A percentile compares a stretch with the other conserved stretches of the same genome.
Evolutionary conservation across 2,113 vertebrate species (phyloP).

Genomic region (Psophia crepitans): DNA sequence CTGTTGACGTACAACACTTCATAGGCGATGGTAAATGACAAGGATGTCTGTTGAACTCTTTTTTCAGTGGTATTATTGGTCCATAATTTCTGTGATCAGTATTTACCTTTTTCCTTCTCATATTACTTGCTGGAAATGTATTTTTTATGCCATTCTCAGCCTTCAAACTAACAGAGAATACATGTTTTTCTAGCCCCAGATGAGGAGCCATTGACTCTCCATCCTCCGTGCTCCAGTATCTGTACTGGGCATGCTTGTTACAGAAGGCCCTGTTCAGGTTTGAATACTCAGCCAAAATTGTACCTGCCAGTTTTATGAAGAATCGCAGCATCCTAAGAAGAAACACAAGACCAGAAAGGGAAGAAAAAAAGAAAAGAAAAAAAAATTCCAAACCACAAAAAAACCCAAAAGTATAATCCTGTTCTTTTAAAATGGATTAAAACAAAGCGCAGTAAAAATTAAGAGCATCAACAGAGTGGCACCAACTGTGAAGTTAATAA

Average conservation of each 20-base stretch:
- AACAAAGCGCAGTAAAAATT: neutral
- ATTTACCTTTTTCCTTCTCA: neutral
- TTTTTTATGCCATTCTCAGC: neutral
- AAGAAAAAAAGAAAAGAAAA: rapidly evolving
- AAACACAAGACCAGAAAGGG: neutral
- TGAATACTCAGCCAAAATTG: neutral
- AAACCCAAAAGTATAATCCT: neutral
- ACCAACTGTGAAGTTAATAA: conserved; percentile 6
- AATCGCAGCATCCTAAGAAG: neutral
- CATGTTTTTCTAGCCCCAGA: neutral
- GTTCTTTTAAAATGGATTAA: neutral
- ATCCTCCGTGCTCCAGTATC: neutral
- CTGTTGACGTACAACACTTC: neutral
- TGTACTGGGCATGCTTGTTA: neutral
- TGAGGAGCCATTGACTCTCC: neutral
- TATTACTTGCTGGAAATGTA: neutral
- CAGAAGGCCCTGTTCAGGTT: neutral
- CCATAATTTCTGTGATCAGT: neutral
- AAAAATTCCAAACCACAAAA: neutral
- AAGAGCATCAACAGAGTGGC: neutral
- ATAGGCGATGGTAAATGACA: neutral
- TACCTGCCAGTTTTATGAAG: neutral
- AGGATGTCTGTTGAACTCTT: neutral
- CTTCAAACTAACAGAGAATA: neutral
- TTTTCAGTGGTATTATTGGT: neutral